Evolutionary conservation across 2,888 invertebrate genomes (phyloP).

Genomic region (Sipha maydis): DNA sequence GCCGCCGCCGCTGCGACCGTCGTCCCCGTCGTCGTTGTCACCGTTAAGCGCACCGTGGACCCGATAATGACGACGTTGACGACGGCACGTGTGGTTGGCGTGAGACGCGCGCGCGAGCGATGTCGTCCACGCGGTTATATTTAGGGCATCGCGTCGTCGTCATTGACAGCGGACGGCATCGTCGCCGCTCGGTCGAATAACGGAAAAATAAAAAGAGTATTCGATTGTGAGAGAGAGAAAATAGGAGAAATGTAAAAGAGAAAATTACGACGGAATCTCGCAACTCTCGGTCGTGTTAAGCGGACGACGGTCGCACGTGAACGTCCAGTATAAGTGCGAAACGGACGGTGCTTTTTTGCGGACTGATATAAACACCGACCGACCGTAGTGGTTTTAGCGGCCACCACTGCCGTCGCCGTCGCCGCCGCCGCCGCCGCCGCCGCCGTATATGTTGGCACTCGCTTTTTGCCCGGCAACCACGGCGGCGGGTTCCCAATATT

Average conservation of each 20-base stretch:
- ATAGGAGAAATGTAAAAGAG: no score
- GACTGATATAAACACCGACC: slow-evolving; percentile 8
- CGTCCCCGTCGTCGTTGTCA: not conserved
- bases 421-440: not conserved
- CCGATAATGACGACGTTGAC: not conserved
- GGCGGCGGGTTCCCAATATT: slow-evolving; percentile 23
- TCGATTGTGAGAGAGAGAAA: no score
- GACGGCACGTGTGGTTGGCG: no score
- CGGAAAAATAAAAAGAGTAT: no score
- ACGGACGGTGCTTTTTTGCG: slow-evolving; percentile 36
- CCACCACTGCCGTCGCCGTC: not conserved
- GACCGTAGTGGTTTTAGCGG: not conserved
- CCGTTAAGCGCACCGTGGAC: not conserved
- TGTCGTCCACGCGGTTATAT: no score
- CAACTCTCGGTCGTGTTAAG: not conserved
- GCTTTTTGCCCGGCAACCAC: slow-evolving; percentile 26
- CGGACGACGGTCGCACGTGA: not conserved
- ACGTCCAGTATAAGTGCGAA: not conserved
- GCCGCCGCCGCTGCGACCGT: no score
- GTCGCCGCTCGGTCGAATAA: no score
- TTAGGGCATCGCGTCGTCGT: no score
- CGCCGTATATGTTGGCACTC: slow-evolving; percentile 28
- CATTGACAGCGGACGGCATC: no score
- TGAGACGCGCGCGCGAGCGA: no score
- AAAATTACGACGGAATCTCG: not conserved